Percentiles rank a stretch among this genome's conserved stretches.
These are phyloP conservation scores for Acanthiza pusilla DNA, from an alignment of 2,797 vertebrate genomes.

Conservation along the genomic window DNA sequence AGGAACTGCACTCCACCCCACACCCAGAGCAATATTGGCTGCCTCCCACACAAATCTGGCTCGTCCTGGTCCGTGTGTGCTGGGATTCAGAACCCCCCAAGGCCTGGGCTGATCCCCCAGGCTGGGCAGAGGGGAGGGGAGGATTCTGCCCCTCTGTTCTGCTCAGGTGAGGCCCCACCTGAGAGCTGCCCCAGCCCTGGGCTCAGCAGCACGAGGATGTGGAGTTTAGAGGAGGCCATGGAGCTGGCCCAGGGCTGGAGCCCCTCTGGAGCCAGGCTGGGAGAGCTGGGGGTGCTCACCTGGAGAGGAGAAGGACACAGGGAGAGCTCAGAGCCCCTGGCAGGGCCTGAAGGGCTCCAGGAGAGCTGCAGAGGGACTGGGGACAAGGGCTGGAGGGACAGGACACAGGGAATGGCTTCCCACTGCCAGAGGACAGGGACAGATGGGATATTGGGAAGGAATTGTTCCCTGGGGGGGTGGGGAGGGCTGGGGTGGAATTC, in stretches of 20 bases:
- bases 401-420: not conserved
- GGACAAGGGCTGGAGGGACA: not conserved
- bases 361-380: not conserved
- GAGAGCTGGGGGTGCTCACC: not conserved
- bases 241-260: not conserved
- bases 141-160: not conserved
- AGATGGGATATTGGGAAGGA: not conserved
- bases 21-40: fast-evolving
- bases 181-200: not conserved
- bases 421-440: not conserved
- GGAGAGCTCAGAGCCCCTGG: not conserved
- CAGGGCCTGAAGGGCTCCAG: not conserved
- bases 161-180: not conserved
- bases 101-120: not conserved
- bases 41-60: fast-evolving
- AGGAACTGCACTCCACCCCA: fast-evolving
- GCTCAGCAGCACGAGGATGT: fast-evolving
- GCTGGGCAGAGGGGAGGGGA: not conserved
- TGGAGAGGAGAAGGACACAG: not conserved
- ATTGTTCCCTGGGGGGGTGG: not conserved
- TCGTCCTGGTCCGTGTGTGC: not conserved
- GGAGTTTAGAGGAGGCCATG: fast-evolving
- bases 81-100: not conserved
- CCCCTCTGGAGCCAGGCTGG: not conserved
- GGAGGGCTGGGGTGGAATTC: fast-evolving